Base-by-base conservation (phyloP, 2,888 invertebrate species). In the Nymphalis urticae region DNA sequence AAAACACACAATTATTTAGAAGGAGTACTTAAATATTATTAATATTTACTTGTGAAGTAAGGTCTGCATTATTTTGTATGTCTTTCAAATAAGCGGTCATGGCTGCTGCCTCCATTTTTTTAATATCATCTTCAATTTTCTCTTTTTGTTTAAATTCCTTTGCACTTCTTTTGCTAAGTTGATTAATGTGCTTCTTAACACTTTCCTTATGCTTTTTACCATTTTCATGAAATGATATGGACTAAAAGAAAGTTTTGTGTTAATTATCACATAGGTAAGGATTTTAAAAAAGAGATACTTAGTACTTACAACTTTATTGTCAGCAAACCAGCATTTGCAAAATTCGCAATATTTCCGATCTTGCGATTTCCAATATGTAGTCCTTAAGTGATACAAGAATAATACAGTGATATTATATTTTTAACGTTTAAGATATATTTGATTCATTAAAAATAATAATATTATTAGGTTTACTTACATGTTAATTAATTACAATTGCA, bases 251-350 rank as follows among this genome's bases (percentile, higher is more conserved):
- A 16, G 27, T 32, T 56, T 8, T 42, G 10, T 42, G 4, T 42
- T 13, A 13, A 42, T 42, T 42, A 13, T 3, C 4, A 42, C 4
- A 21, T 2, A 10, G 13, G 4, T 13, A 42, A 42, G 13, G 4
- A 13, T 4, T 42, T 13, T 13, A 13, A 10, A 13, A 13, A 42
- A 42, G 1, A 42, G 17, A 24, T 70, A 92, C 94, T 94, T 90
- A 96, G 19, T 70, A 92, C 94, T 94, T 90, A 96, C 96, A 65
- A 98, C 97, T 94, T 97, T 98, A 85, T 99, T 99, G 87, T 99
- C 98, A 66, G 98, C 97, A 79, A 98, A 97, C 99, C 99, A 99
- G 84, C 98, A 98, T 89, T 99, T 98, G 91, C 99, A 99, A 88
- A 98, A 98, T 77, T 99, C 98, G 84, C 99, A 99, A 87, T 96